Evolutionary conservation across 2,797 vertebrate genomes (phyloP), one percentile per base, ranked within the genome.

Genomic region (Coluber constrictor): DNA sequence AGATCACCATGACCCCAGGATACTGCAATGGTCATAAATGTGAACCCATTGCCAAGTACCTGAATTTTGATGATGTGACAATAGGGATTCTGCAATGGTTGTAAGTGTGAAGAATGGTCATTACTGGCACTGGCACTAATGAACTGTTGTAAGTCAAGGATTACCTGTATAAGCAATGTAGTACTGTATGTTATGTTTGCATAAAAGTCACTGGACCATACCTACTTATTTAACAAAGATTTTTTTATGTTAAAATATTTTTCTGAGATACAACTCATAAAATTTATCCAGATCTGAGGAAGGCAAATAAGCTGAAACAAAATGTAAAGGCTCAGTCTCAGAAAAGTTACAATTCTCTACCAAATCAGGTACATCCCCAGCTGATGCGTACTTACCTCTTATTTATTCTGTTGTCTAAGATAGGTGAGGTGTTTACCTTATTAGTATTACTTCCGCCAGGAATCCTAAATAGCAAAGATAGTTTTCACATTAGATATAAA

Each of bases 391-490:
- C 70, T 16, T 97, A 97, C 97, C 97, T 97, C 91, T 96, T 97
- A 86, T 63, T 97, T 96, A 95, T 92, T 27, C 87, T 96, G 57
- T 96, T 96, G 93, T 97, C 97, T 95, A 96, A 93, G 93, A 91
- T 90, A 90, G 96, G 93, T 56, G 96, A 95, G 51, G 96, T 97
- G 94, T 95, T 92, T 92, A 61, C 94, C 93, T 97, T 96, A 37
- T 97, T 95, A n/a, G 43, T 83, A 95, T 96, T 95, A 59, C 74
- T 96, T 96, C 94, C 95, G 2, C 61, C 91, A 96, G 97, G 94
- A 94, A 98, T 97, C 97, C 97, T 98, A 97, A 55, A 93, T 93
- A 90, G 94, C 66, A 92, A 93, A 95, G 91, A 60, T 55, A 83
- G 43, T 95, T 90, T 89, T 60, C 47, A 87, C 4, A 7, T 94